phyloP scores from a whole-genome alignment of 2,113 vertebrate species.

The Orthonyx spaldingii region DNA sequence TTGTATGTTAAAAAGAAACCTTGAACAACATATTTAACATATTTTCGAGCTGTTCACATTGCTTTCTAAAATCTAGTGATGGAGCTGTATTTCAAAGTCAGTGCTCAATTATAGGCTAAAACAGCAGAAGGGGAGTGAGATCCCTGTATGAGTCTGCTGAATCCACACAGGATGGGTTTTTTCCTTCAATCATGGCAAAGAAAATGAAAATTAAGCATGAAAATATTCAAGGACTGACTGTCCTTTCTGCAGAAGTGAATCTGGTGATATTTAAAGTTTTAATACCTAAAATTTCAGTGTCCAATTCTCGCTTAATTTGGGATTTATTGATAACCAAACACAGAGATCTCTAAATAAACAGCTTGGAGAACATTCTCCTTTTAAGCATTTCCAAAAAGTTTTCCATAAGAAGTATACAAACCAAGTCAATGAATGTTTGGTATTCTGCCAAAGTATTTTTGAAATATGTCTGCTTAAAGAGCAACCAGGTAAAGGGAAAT shows the following conservation, averaged over 20 bases:
- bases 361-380: background rate
- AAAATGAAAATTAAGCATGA: background rate
- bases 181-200: background rate
- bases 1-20: background rate
- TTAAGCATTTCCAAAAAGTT: slow-evolving; percentile 8
- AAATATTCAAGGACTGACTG: background rate
- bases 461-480: background rate
- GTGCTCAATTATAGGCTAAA: background rate
- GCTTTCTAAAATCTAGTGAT: background rate
- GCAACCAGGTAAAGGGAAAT: background rate
- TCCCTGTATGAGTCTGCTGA: background rate
- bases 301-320: background rate
- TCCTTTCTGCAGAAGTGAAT: background rate
- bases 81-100: background rate
- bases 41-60: background rate
- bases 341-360: background rate
- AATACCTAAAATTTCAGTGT: background rate
- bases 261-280: background rate
- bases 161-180: background rate
- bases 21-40: background rate
- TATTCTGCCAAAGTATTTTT: background rate
- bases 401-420: background rate
- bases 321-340: background rate
- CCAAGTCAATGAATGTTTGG: background rate
- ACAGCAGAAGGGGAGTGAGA: background rate